Base-by-base conservation (phyloP, 2,113 vertebrate genomes). In the Grus americana region DNA sequence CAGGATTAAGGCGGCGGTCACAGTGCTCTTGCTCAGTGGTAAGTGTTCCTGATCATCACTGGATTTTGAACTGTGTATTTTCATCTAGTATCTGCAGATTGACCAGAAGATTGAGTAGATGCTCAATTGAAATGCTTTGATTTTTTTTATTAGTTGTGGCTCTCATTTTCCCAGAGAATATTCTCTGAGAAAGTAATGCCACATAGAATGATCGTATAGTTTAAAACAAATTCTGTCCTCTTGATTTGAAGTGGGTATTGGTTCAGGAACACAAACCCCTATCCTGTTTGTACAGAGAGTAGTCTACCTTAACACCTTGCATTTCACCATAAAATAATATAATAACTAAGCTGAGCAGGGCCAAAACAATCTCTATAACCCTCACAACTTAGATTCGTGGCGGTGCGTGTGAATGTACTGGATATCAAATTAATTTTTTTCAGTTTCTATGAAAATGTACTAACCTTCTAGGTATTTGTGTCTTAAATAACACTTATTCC, bases 401-500 rank as follows among this genome's bases (percentile, higher is more conserved):
- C 15, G 18, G 5, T 46, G 15, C 18, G 3, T 27, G 15, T 8
- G 71, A 32, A 5, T 10, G 12, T 46, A 3, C 21, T 13, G 42
- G 21, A 42, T 8, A 30, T 17, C 24, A 30, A 42, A 13, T 30
- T 0, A 7, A 15, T 44, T 19, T 10, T 54, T 21, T 65, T 15
- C 18, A 42, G 11, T 42, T 42, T 13, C 32, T 30, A 0, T 47
- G 24, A 61, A 71, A 62, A 44, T 0, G 0, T 20, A 0, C 15
- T 18, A 0, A 38, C 17, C 49, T 80, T 36, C 24, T 55, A 40
- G 26, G 16, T 59, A 32, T n/a, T 79, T 1, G 1, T 16, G 30
- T 30, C 36, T 71, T 63, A 38, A 78, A 17, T 15, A 65, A 34
- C 9, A 32, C 22, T 38, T 38, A 38, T 38, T 38, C 38, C 38